These are phyloP conservation scores for Neosilurus mollespiculum DNA, from an alignment of 2,797 vertebrate species.

Conservation along the genomic window DNA sequence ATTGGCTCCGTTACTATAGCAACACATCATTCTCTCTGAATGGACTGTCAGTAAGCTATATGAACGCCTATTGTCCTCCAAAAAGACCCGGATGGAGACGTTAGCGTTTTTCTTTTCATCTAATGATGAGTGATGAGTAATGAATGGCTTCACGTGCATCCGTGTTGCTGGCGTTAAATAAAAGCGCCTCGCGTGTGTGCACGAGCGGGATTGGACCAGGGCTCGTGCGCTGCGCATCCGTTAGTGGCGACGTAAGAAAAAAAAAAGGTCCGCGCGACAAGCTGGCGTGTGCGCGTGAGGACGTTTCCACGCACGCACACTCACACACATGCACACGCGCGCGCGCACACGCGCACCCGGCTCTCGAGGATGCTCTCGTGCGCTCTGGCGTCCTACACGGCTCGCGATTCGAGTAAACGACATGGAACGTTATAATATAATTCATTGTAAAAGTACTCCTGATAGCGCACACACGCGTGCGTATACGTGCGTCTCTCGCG, in stretches of 20 bases:
- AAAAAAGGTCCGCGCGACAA: not conserved
- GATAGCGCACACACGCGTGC: not conserved
- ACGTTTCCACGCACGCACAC: constrained; percentile 9
- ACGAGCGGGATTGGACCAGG: constrained; percentile 3
- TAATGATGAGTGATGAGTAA: not conserved
- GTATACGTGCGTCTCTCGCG: constrained; percentile 52
- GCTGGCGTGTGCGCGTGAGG: not conserved
- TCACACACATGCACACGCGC: not conserved
- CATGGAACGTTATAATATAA: constrained; percentile 65
- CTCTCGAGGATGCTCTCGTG: constrained; percentile 58
- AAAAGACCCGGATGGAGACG: constrained; percentile 5
- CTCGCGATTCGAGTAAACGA: constrained; percentile 49
- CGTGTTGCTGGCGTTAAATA: not conserved
- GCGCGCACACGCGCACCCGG: not conserved
- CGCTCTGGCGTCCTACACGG: constrained; percentile 64
- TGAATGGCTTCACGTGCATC: not conserved
- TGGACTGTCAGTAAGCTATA: not conserved
- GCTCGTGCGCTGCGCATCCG: not conserved
- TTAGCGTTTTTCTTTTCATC: not conserved
- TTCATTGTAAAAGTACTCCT: not conserved
- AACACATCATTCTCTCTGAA: not conserved
- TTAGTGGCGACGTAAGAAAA: not conserved
- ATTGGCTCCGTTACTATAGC: constrained; percentile 25
- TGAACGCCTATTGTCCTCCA: not conserved
- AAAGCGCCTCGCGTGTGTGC: not conserved